Conservation (phyloP, 2,888 invertebrate species). For the Lochmaea capreae region DNA sequence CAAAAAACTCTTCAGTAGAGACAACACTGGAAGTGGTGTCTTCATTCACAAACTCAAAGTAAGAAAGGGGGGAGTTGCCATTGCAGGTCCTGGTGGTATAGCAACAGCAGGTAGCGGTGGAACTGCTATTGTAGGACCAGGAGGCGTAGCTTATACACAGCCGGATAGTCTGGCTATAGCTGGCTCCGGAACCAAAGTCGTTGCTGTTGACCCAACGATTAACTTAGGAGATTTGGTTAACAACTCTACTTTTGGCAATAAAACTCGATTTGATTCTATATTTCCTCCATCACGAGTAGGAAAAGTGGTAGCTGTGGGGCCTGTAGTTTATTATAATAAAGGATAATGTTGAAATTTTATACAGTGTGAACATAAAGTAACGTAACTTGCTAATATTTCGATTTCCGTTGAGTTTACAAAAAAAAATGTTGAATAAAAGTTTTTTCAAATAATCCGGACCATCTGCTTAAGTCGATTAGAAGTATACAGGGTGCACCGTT, state of each 20-base stretch:
- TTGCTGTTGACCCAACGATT: constrained; percentile 73
- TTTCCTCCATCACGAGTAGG: constrained; percentile 70
- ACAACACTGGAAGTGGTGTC: constrained; percentile 71
- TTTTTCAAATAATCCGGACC: no score
- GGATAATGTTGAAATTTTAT: constrained; percentile 47
- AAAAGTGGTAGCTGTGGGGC: constrained; percentile 79
- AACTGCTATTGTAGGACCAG: constrained; percentile 83
- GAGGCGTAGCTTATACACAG: constrained; percentile 80
- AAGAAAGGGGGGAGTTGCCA: constrained; percentile 81
- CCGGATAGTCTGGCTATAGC: constrained; percentile 82
- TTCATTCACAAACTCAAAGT: constrained; percentile 78
- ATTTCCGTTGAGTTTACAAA: no score
- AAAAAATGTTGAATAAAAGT: no score
- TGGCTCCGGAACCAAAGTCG: constrained; percentile 78
- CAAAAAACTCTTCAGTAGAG: constrained; percentile 59
- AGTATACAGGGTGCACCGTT: no score
- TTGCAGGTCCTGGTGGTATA: constrained; percentile 85
- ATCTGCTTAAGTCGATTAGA: no score
- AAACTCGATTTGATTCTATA: constrained; percentile 53
- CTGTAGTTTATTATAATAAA: constrained; percentile 75
- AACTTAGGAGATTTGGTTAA: constrained; percentile 71
- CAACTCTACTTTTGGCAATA: constrained; percentile 48
- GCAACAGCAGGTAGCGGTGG: constrained; percentile 85
- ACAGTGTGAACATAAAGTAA: no score
- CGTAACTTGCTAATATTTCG: no score